Evolutionary conservation across 1,140 invertebrate genomes (phyloP), one percentile per base, ranked within the genome.

Genomic region (Choristoneura fumiferana): DNA sequence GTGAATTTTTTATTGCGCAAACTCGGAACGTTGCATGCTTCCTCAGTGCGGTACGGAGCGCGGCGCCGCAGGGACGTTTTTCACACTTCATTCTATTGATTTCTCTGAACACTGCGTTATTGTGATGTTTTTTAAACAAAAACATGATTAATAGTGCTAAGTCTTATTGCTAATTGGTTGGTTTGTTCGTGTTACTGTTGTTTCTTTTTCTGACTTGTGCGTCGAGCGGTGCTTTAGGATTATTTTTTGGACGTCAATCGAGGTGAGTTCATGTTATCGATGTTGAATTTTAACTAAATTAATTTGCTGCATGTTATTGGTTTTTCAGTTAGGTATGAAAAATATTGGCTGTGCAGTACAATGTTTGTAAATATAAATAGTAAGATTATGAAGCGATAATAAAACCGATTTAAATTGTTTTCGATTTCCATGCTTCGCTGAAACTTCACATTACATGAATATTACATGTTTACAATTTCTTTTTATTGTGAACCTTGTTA

Each of bases 71-170:
- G 35, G 57, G 67, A 68, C 65, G 71, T 62, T 15, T 67, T 63
- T 55, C 54, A 56, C 67, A 62, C 66, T 53, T 52, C 43, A 52
- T 55, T 54, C 12, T 74, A 81, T 78, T 67, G 72, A 76, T 76
- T 49, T 55, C 66, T 17, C 57, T 45, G 36, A 49, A 63, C 38
- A 60, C 43, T 49, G 70, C 76, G 77, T 81, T 79, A 81, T 77
- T 81, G 69, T 76, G 57, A 70, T 79, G 80, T 83, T 81, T 72
- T 77, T 73, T 57, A 18, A 58, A 22, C 9, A 37, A 70, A 71
- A 73, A 73, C 65, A 69, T 65, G 57, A 67, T 38, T 57, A 69
- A 71, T 63, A 65, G 59, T 65, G 56, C 63, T 60, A 39, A 22
- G 45, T 60, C 43, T 33, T 38, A 34, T 40, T 17, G 60, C 12